Conservation (phyloP, 1,140 invertebrate species). For the Bombus difficillimus region DNA sequence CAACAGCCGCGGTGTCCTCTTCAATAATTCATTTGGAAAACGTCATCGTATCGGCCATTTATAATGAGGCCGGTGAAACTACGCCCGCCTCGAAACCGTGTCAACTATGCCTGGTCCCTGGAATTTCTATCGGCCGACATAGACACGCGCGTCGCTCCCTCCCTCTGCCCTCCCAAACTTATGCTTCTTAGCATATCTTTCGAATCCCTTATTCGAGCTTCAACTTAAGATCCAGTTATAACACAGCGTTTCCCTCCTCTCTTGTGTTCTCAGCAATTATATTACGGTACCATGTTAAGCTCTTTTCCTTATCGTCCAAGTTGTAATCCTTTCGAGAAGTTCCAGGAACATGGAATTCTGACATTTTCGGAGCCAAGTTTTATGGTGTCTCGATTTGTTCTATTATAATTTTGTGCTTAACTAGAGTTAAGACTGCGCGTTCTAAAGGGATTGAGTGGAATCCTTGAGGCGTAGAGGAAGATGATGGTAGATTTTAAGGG, state of each 20-base stretch:
- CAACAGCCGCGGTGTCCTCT: constrained; percentile 44
- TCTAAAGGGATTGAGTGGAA: no score
- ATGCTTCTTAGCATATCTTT: neutral
- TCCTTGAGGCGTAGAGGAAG: no score
- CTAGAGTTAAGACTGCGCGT: no score
- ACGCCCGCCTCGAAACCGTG: neutral
- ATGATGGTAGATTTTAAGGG: no score
- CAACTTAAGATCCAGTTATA: no score
- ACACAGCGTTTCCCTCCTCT: neutral
- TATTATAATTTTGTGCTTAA: no score
- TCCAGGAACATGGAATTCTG: no score
- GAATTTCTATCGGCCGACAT: neutral
- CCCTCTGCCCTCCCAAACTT: neutral
- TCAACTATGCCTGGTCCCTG: neutral
- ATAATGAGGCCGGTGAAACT: constrained; percentile 47
- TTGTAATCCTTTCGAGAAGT: neutral
- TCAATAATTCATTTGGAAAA: constrained; percentile 70
- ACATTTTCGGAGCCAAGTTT: no score
- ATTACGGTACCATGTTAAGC: neutral
- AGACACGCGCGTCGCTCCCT: neutral
- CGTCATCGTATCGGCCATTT: constrained; percentile 38
- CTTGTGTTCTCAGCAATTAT: neutral
- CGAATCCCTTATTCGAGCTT: no score
- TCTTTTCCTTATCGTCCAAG: neutral
- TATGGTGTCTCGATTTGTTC: no score